A percentile compares a stretch with the other conserved stretches of the same genome.
Conservation (phyloP, 1,140 invertebrate genomes). For the Macrocentrus cingulum region DNA sequence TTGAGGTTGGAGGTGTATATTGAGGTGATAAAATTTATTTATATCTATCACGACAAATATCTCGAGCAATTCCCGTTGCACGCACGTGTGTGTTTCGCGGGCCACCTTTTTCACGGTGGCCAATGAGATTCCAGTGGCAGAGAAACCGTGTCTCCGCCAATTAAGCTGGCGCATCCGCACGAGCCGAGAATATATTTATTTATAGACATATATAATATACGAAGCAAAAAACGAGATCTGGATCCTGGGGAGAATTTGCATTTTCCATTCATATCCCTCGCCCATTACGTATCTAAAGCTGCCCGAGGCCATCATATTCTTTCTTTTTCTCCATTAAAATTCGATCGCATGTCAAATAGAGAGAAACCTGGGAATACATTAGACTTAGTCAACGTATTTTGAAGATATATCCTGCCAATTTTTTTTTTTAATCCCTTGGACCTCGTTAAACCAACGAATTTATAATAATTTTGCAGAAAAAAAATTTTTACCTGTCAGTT, state of each 20-base stretch:
- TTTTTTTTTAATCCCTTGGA: no score
- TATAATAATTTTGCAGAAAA: no score
- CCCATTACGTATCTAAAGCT: no score
- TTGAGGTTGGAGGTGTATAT: no score
- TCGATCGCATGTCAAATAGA: neutral
- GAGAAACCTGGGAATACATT: no score
- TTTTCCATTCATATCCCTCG: conserved; percentile 4
- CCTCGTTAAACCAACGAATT: no score
- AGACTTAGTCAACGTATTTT: no score
- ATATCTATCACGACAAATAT: conserved; percentile 4
- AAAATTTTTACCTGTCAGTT: no score
- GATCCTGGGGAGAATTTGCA: neutral
- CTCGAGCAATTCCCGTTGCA: conserved; percentile 1
- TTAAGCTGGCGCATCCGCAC: neutral
- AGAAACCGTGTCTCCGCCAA: conserved; percentile 9
- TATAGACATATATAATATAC: no score
- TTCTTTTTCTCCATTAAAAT: neutral
- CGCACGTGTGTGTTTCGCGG: conserved; percentile 12
- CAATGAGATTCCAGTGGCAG: conserved; percentile 4
- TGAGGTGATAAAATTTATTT: neutral
- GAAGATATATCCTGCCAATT: no score
- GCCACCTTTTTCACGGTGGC: neutral
- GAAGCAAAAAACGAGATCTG: neutral
- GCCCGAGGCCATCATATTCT: neutral
- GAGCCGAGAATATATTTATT: conserved; percentile 9